Conservation (phyloP, 2,888 invertebrate species). For the Cartodere bifasciata region DNA sequence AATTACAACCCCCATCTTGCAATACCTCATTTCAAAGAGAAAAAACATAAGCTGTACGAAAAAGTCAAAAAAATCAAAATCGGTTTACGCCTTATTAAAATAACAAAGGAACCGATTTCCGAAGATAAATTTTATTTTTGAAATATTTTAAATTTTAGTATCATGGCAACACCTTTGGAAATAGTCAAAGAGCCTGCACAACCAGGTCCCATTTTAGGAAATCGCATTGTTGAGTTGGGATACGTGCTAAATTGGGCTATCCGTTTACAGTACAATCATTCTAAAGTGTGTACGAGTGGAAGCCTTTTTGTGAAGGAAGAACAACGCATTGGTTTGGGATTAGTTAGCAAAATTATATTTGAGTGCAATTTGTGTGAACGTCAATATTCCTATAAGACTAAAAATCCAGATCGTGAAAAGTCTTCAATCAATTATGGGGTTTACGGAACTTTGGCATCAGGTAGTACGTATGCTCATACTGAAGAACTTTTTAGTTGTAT, state of each 20-base stretch:
- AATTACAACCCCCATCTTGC: too few species aligned
- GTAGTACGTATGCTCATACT: conserved; percentile 7
- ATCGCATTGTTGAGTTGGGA: conserved; percentile 10
- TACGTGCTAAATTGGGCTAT: conserved; percentile 9
- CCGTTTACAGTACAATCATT: conserved; percentile 8
- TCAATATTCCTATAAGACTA: background rate
- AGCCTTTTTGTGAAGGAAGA: conserved; percentile 4
- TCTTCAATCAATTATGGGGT: conserved; percentile 6
- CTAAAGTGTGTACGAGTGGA: conserved; percentile 9
- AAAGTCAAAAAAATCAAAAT: too few species aligned
- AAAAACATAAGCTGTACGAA: too few species aligned
- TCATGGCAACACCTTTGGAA: too few species aligned
- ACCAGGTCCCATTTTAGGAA: conserved; percentile 6
- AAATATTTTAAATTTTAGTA: too few species aligned
- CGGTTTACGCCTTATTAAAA: too few species aligned
- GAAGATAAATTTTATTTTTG: too few species aligned
- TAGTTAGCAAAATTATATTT: background rate
- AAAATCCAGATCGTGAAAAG: conserved; percentile 4
- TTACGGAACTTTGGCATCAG: conserved; percentile 9
- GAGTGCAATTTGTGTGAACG: conserved; percentile 2
- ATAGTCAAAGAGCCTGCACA: too few species aligned
- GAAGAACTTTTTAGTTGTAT: conserved; percentile 6
- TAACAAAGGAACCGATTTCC: too few species aligned
- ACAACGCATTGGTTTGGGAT: conserved; percentile 1
- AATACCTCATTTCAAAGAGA: too few species aligned